These are phyloP conservation scores for Ctena decussata DNA, from an alignment of 2,888 invertebrate genomes.

Conservation along the genomic window DNA sequence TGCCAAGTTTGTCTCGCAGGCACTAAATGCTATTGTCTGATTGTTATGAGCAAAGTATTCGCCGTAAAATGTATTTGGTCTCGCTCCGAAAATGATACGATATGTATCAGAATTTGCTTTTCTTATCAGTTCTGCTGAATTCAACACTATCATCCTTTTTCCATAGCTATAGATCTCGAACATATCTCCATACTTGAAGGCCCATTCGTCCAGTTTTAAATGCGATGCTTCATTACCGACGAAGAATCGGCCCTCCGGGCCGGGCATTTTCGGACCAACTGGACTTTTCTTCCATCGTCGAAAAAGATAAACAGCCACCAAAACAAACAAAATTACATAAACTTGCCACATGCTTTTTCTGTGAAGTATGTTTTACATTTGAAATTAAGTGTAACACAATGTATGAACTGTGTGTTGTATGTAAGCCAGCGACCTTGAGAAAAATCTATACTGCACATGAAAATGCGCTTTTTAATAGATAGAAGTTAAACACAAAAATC, in stretches of 20 bases:
- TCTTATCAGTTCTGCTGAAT: background rate
- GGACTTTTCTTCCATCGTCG: background rate
- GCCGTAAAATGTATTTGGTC: background rate
- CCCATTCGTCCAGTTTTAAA: background rate
- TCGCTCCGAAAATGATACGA: background rate
- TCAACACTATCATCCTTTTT: background rate
- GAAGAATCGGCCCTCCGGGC: background rate
- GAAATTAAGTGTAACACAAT: too few species aligned
- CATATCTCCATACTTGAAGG: background rate
- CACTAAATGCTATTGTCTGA: background rate
- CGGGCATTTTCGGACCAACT: background rate
- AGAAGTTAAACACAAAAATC: too few species aligned
- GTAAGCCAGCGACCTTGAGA: too few species aligned
- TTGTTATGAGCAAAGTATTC: background rate
- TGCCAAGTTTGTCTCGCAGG: background rate
- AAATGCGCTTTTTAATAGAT: too few species aligned
- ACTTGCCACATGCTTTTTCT: too few species aligned
- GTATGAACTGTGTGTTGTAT: too few species aligned
- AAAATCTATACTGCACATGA: too few species aligned
- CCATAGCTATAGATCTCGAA: slow-evolving; percentile 1
- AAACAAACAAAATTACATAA: too few species aligned
- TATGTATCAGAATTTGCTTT: background rate
- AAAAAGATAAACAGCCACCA: too few species aligned
- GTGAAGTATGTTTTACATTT: too few species aligned
- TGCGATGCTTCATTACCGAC: background rate